phyloP scores from a whole-genome alignment of 2,888 invertebrate species.

The Crocallis elinguaria region DNA sequence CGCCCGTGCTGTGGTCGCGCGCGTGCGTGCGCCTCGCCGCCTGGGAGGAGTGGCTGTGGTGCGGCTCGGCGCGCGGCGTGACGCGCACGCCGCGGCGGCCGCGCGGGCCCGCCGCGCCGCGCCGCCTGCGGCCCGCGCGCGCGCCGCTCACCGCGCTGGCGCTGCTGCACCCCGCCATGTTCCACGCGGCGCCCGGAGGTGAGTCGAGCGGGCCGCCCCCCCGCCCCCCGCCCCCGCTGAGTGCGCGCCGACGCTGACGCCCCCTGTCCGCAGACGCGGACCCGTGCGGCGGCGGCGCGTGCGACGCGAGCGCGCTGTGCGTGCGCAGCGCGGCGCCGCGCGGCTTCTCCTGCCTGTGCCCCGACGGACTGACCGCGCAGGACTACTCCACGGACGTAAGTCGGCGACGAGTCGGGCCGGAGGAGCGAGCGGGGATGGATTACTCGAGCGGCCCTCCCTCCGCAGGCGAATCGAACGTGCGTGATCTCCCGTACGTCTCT shows the following conservation, averaged over 20 bases:
- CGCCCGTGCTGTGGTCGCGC: conserved; percentile 33
- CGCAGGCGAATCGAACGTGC: conserved; percentile 53
- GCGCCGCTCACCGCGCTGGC: conserved; percentile 50
- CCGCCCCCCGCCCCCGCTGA: too few relatives aligned
- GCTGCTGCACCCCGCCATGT: conserved; percentile 53
- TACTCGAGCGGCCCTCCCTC: not conserved
- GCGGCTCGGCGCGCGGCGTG: conserved; percentile 62
- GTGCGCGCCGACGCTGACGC: conserved; percentile 81
- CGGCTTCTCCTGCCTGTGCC: conserved; percentile 80
- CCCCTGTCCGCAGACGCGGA: conserved; percentile 63
- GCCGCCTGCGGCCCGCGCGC: conserved; percentile 36
- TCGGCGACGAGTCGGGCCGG: not conserved
- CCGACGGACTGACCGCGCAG: conserved; percentile 76
- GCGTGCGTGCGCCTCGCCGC: conserved; percentile 57
- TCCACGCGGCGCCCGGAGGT: conserved; percentile 36
- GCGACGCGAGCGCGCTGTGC: conserved; percentile 87
- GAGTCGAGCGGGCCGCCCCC: too few relatives aligned
- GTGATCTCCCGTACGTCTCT: conserved; percentile 40
- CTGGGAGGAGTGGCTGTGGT: conserved; percentile 73
- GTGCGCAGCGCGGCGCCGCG: conserved; percentile 75
- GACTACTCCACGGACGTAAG: conserved; percentile 46
- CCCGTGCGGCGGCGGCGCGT: conserved; percentile 82
- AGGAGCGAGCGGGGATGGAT: not conserved
- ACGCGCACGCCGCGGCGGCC: conserved; percentile 38
- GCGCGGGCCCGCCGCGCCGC: conserved; percentile 25